Conservation (phyloP, 2,888 invertebrate species). For the Punctoribates punctum region DNA sequence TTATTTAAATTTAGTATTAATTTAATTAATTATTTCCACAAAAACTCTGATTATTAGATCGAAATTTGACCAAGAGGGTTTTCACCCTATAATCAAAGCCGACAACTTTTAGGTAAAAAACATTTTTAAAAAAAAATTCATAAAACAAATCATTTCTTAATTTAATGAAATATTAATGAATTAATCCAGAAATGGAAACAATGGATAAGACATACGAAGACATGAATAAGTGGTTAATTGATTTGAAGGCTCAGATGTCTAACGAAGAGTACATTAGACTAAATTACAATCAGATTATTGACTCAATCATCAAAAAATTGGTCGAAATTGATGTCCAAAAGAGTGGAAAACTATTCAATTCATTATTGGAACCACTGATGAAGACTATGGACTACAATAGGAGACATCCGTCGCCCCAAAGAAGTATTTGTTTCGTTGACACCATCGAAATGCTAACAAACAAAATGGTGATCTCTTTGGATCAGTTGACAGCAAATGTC, state of each 20-base stretch:
- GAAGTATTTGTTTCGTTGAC: constrained; percentile 12
- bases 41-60: no score
- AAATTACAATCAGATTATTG: not conserved
- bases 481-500: not conserved
- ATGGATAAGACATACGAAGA: constrained; percentile 1
- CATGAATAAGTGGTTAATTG: not conserved
- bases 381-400: constrained; percentile 3
- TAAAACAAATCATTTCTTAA: not conserved
- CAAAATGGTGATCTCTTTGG: not conserved
- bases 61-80: no score
- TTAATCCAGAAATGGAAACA: not conserved
- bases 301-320: not conserved
- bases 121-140: no score
- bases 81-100: no score
- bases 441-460: not conserved
- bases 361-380: constrained; percentile 7
- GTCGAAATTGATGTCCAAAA: not conserved
- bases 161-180: not conserved
- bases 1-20: no score
- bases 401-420: constrained; percentile 21
- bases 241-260: not conserved
- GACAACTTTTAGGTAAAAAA: no score
- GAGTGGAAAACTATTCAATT: not conserved
- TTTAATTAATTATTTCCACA: no score
- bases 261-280: constrained; percentile 13